Evolutionary conservation across 2,888 invertebrate genomes (phyloP), one percentile per base, ranked within the genome.

Genomic region (Archaeoteleia sp.): DNA sequence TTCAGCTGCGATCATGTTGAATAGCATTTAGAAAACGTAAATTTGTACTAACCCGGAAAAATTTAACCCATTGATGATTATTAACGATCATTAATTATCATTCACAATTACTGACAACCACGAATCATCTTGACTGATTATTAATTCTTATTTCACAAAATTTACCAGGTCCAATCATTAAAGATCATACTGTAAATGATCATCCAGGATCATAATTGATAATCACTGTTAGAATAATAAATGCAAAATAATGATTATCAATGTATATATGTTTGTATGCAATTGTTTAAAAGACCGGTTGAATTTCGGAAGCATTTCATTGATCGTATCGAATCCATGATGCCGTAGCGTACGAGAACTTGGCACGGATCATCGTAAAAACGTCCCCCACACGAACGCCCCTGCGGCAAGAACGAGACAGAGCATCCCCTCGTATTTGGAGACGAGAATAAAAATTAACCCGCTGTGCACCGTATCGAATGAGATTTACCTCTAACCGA

Each of bases 401-500:
- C 30, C 32, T 39, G 49, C 55, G 48, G 55, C 48, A 67, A 60
- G 67, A 60, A 54, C 55, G 43, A 45, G 43, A 20, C 20, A 5
- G 20, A 20, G 20, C 5, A 20, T 45, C 63, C 63, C 55, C 35
- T 53, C 45, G 48, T 29, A 54, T 55, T 54, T 30, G 30, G 27
- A n/a, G n/a, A 57, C 48, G 34, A 48, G 53, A 62, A 62, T 62
- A 58, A 48, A 68, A 68, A 68, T 62, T 58, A 48, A 66, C 66
- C 60, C 61, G 62, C 54, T 32, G 49, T 32, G 62, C 54, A 15
- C 37, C 60, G 37, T 49, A 60, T 58, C 68, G 68, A 68, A 60
- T 63, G 30, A 60, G 68, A 63, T 68, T 68, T 63, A 58, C 68
- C 60, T 48, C 63, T 63, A 63, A 63, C 54, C 68, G 63, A 68